Conservation (phyloP, 2,797 vertebrate species). For the Sciaenops ocellatus region DNA sequence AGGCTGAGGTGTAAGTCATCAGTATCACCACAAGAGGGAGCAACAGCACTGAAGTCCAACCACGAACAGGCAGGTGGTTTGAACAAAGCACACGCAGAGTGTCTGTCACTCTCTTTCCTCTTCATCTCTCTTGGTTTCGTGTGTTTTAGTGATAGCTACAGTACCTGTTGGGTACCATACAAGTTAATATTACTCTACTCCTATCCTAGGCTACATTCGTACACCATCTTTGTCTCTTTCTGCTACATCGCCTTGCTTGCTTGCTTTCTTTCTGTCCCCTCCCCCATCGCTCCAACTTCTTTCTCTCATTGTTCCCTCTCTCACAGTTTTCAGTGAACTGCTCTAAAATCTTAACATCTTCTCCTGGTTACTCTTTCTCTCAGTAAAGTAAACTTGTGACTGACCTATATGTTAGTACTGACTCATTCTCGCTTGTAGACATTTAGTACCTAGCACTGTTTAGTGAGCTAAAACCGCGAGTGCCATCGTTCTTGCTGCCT, state of each 20-base stretch:
- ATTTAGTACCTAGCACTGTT: constrained; percentile 56
- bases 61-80: constrained; percentile 31
- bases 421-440: constrained; percentile 35
- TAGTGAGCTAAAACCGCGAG: constrained; percentile 22
- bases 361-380: constrained; percentile 33
- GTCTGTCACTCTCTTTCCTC: background rate
- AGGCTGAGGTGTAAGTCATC: constrained; percentile 46
- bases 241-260: constrained; percentile 8
- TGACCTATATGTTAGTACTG: constrained; percentile 60
- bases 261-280: constrained; percentile 5
- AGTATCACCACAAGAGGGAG: constrained; percentile 54
- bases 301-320: constrained; percentile 51
- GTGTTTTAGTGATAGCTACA: constrained; percentile 6
- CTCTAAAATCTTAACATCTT: constrained; percentile 38
- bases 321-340: constrained; percentile 34
- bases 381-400: constrained; percentile 71
- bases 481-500: background rate
- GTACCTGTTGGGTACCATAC: constrained; percentile 50
- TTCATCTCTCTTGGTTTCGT: constrained; percentile 3
- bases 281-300: constrained; percentile 36
- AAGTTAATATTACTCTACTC: constrained; percentile 69
- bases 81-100: constrained; percentile 26
- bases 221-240: constrained; percentile 62
- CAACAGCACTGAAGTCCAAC: constrained; percentile 24
- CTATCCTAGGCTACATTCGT: constrained; percentile 74